Evolutionary conservation across 2,888 invertebrate species (phyloP), one percentile per base, ranked within the genome.

Genomic region (Pyrgus malvae): DNA sequence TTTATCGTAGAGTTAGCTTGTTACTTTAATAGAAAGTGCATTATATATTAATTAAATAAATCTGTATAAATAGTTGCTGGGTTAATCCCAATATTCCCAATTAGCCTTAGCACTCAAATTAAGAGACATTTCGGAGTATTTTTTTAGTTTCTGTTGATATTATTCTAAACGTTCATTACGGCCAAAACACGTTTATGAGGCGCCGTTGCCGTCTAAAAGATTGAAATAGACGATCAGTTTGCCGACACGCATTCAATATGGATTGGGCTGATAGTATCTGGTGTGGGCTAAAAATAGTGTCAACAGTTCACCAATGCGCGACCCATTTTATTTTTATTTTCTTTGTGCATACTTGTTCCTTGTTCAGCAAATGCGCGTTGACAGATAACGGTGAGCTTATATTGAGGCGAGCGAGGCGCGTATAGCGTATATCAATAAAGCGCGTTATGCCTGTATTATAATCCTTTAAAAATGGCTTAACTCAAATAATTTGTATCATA

Each of bases 271-370:
- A 33, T 46, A 19, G 11, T 14, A 11, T 8, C 25, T 16, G 16
- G 16, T 35, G 3, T 16, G 12, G 25, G n/a, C 51, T 48, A 27
- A 19, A 51, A 44, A 51, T 51, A 51, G 42, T 35, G 11, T 50
- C 48, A 42, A 42, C 50, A 41, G 35, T n/a, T 42, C 25, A 50
- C 23, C 31, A 33, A 44, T 41, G 19, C 27, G 42, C 51, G 44
- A 51, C 29, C 44, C 17, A 37, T 37, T 44, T 50, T 51, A 8
- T 21, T 42, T 51, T 51, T 9, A 35, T 44, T 51, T 44, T 37
- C 33, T 37, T 17, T 33, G 23, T 14, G 25, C 42, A 44, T 44
- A 14, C 44, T 37, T 12, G 35, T 27, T 25, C n/a, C 42, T 44
- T 44, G 50, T 42, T n/a, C n/a, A 50, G 33, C 31, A 9, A 12